Percentiles rank a stretch among this genome's conserved stretches.
Conservation (phyloP, 2,797 vertebrate species). For the Myioborus miniatus region DNA sequence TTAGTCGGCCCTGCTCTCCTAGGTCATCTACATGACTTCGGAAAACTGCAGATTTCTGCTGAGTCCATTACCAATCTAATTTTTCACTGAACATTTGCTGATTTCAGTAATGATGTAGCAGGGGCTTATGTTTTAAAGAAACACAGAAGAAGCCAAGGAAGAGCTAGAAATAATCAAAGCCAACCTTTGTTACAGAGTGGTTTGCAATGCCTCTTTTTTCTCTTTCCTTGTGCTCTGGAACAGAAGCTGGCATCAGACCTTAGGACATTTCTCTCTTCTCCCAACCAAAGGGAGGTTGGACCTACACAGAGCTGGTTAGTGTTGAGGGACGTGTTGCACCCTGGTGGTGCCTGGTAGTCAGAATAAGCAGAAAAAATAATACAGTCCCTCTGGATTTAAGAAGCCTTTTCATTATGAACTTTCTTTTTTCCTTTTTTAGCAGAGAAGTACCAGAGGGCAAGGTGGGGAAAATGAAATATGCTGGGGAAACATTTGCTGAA, state of each 20-base stretch:
- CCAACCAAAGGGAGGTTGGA: fast-evolving
- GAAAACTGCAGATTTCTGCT: neutral
- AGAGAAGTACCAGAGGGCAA: neutral
- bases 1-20: neutral
- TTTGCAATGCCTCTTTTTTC: neutral
- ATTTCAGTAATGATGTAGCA: neutral
- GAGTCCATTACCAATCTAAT: neutral
- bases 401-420: neutral
- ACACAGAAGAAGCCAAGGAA: neutral
- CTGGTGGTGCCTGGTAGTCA: neutral
- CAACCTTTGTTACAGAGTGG: neutral
- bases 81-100: neutral
- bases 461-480: neutral
- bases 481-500: neutral
- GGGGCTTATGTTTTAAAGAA: neutral
- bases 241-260: neutral
- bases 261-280: neutral
- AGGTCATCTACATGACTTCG: neutral
- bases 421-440: neutral
- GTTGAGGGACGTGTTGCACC: neutral
- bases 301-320: neutral
- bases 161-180: neutral
- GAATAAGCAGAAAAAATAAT: neutral
- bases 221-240: neutral
- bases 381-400: neutral